Percentiles rank a stretch among this genome's conserved stretches.
Evolutionary conservation across 2,113 vertebrate genomes (phyloP).

Genomic region (Gadus chalcogrammus): DNA sequence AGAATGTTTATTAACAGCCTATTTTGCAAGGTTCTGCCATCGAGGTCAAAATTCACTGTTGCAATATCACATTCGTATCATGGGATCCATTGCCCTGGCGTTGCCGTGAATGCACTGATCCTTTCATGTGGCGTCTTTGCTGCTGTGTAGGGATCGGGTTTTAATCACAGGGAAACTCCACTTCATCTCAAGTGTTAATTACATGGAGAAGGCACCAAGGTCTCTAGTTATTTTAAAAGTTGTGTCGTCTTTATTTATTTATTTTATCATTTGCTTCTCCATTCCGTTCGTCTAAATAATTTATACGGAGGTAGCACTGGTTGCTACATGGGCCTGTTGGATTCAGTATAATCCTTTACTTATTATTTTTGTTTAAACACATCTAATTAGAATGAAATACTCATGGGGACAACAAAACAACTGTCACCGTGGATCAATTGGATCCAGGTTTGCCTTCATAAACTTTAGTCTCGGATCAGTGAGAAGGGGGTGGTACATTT

Average conservation of each 20-base stretch:
- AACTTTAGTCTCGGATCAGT: conserved; percentile 35
- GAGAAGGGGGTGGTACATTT: conserved; percentile 30
- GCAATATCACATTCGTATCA: no score
- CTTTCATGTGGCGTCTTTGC: no score
- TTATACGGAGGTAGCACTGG: neutral
- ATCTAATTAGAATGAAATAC: conserved; percentile 9
- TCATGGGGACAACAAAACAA: conserved; percentile 1
- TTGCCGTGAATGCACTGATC: no score
- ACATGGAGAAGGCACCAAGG: neutral
- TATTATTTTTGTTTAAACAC: neutral
- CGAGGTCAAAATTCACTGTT: no score
- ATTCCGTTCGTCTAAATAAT: neutral
- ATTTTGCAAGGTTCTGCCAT: no score
- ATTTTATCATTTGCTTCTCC: neutral
- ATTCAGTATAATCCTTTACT: neutral
- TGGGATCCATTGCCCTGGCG: no score
- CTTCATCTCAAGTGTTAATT: neutral
- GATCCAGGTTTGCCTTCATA: conserved; percentile 23
- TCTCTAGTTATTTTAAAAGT: no score
- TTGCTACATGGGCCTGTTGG: neutral
- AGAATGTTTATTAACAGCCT: no score
- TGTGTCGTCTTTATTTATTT: neutral
- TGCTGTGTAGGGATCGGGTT: neutral
- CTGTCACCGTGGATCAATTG: conserved; percentile 15
- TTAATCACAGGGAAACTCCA: neutral